Evolutionary conservation across 1,140 invertebrate species (phyloP).

Genomic region (Thrips palmi): DNA sequence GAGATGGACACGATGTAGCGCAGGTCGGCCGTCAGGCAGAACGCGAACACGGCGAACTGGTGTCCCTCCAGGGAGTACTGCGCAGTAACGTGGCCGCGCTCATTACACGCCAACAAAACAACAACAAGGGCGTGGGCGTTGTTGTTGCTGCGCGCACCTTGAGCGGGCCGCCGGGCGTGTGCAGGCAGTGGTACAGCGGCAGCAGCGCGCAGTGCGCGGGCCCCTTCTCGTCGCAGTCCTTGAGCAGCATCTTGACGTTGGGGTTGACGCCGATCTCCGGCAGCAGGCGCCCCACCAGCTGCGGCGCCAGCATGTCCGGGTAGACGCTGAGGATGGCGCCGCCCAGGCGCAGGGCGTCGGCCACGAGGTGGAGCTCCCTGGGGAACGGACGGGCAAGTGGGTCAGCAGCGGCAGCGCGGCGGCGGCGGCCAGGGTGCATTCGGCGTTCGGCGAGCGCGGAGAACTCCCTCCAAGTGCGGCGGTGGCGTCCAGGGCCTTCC

Average conservation of each 20-base stretch:
- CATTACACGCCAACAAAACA: slow-evolving; percentile 3
- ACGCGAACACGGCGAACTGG: slow-evolving; percentile 93
- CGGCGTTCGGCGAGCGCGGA: too few relatives aligned
- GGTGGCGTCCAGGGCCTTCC: too few relatives aligned
- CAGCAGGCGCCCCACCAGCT: slow-evolving; percentile 78
- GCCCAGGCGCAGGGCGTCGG: slow-evolving; percentile 82
- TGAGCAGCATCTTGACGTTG: slow-evolving; percentile 68
- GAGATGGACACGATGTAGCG: slow-evolving; percentile 92
- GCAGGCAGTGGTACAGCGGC: slow-evolving; percentile 86
- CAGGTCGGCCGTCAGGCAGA: slow-evolving; percentile 77
- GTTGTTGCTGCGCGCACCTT: slow-evolving; percentile 39
- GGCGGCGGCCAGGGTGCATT: too few relatives aligned
- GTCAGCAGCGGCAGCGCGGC: too few relatives aligned
- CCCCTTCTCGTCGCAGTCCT: slow-evolving; percentile 76
- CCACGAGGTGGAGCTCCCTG: slow-evolving; percentile 82
- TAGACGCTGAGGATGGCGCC: slow-evolving; percentile 77
- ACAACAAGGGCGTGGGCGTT: not conserved
- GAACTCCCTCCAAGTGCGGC: too few relatives aligned
- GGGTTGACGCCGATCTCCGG: slow-evolving; percentile 76
- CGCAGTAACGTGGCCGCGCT: slow-evolving; percentile 15
- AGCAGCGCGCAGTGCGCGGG: slow-evolving; percentile 75
- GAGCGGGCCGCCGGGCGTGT: slow-evolving; percentile 91
- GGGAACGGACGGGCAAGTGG: too few relatives aligned
- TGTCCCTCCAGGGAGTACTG: slow-evolving; percentile 94
- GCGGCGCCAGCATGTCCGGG: slow-evolving; percentile 90